A percentile compares a stretch with the other conserved stretches of the same genome.
Evolutionary conservation across 2,888 invertebrate genomes (phyloP).

Genomic region (Spilarctia lutea): DNA sequence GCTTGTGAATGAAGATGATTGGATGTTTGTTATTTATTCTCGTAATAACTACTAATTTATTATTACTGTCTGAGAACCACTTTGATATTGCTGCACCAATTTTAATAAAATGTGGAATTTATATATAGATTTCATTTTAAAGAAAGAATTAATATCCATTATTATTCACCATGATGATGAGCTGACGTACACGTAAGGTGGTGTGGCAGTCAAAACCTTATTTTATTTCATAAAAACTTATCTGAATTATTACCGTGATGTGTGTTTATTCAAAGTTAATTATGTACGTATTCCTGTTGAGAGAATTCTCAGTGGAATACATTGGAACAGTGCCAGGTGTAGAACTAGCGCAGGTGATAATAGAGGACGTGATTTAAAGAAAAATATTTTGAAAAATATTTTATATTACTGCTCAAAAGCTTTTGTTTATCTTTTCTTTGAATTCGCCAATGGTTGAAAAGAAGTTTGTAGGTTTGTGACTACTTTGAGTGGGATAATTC

Average conservation of each 20-base stretch:
- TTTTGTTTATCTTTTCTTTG: conserved; percentile 4
- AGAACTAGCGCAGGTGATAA: conserved; percentile 29
- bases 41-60: too few species aligned
- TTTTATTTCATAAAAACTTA: background rate
- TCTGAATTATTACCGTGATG: background rate
- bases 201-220: too few species aligned
- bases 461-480: background rate
- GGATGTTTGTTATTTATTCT: too few species aligned
- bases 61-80: too few species aligned
- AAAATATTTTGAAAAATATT: conserved; percentile 26
- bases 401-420: conserved; percentile 15
- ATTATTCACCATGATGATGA: too few species aligned
- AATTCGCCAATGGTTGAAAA: background rate
- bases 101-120: too few species aligned
- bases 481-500: background rate
- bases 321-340: conserved; percentile 25
- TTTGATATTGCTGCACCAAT: too few species aligned
- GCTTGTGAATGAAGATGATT: too few species aligned
- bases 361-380: conserved; percentile 22
- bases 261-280: conserved; percentile 18
- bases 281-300: conserved; percentile 16
- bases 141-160: too few species aligned
- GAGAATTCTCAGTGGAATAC: conserved; percentile 18
- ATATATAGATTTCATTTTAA: too few species aligned
- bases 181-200: too few species aligned